phyloP scores from a whole-genome alignment of 2,113 vertebrate species.

The Oceanodroma tethys region DNA sequence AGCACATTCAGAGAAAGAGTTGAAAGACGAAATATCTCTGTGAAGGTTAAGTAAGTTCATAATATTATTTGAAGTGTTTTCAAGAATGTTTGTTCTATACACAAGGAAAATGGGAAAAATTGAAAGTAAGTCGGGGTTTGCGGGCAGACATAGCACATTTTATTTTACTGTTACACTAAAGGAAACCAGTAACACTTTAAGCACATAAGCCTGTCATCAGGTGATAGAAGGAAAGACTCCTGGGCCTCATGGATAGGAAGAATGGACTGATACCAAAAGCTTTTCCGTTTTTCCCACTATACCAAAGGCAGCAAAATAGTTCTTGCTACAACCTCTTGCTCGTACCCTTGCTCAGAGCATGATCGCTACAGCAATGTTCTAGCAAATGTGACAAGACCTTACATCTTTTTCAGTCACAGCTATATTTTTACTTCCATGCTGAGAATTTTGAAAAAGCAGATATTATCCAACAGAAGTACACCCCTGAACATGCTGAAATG shows the following conservation, averaged over 20 bases:
- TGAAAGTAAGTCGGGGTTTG: not conserved
- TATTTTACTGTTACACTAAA: not conserved
- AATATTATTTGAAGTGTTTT: not conserved
- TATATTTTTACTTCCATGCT: not conserved
- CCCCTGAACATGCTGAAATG: not conserved
- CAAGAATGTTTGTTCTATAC: not conserved
- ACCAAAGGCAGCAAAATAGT: not conserved
- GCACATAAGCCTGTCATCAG: not conserved
- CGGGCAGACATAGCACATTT: not conserved
- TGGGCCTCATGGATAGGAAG: not conserved
- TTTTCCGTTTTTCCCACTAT: not conserved
- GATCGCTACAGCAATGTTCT: fast-evolving
- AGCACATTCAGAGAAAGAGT: not conserved
- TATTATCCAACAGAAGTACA: not conserved
- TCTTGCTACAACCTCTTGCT: not conserved
- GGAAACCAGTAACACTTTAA: not conserved
- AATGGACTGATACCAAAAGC: not conserved
- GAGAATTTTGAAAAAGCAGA: not conserved
- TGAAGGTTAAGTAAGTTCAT: not conserved
- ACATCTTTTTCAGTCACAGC: not conserved
- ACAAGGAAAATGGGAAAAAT: not conserved
- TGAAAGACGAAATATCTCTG: not conserved
- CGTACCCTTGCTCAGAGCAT: not conserved
- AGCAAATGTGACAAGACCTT: not conserved
- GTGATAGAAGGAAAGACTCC: not conserved